Evolutionary conservation across 2,113 vertebrate species (phyloP), one percentile per base, ranked within the genome.

Genomic region (Brachypodius melanocephalos): DNA sequence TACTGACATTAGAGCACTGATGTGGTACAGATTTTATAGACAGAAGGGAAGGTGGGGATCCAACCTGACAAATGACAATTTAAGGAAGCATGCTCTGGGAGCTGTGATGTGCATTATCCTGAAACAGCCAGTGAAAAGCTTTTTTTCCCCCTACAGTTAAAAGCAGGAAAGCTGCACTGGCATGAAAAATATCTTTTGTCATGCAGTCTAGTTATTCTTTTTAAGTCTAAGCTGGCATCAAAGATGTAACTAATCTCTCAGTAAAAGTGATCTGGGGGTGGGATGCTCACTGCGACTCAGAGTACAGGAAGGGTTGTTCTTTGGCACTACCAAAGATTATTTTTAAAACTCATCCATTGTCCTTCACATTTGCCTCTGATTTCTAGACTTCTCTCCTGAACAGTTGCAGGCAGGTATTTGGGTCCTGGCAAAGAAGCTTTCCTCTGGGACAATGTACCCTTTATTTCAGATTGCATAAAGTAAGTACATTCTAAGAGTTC

Each of bases 161-260:
- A 87, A 92, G 69, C 17, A 32, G 34, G 58, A 87, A 36, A 42
- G 69, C 87, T 82, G 49, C 42, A 88, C 31, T 61, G 31, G 40
- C 48, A 67, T 52, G 68, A 86, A 84, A 91, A 58, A 49, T 93
- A 75, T 72, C 77, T 94, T 67, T 87, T 71, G 58, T 90, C 36
- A 34, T 21, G 67, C 31, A 87, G 59, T 88, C 55, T 51, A 82
- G 38, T 83, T 77, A 77, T 8, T 78, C 66, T 81, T 92, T 84
- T 82, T 42, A 69, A 91, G 95, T 46, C 72, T 93, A 93, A 74
- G 63, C 71, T 90, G 71, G 82, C 42, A 90, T 89, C 71, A 95
- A 76, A 78, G 61, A 69, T 48, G 25, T 74, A 94, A 90, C 48
- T 94, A 78, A 91, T 94, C 79, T 93, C 78, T 79, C 59, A 90